Evolutionary conservation across 2,888 invertebrate genomes (phyloP), one percentile per base, ranked within the genome.

Genomic region (Agrochola lychnidis): DNA sequence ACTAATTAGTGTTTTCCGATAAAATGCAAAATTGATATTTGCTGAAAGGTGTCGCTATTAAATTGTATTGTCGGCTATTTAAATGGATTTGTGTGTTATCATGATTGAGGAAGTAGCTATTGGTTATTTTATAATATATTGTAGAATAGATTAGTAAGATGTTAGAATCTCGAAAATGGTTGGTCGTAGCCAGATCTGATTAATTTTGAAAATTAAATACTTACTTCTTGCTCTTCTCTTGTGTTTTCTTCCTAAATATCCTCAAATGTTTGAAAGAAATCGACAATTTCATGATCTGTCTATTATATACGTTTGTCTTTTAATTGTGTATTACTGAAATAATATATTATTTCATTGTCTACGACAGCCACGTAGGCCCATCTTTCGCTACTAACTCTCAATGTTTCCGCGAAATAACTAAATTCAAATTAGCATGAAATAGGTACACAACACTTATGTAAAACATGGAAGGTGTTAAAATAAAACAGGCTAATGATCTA

Each of bases 1-100:
- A 73, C 25, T 77, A 82, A 83, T 86, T 87, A 88, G 61, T 83
- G 84, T 83, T 83, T 73, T 45, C 51, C 62, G 79, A 87, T 84
- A 79, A 80, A 78, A 74, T 70, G 22, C 53, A 45, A 87, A 87
- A 84, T 88, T 73, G 80, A 74, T 73, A 87, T 82, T 80, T 70
- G 73, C 48, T 22, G 40, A 70, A 73, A 64, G 75, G 42, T 81
- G 71, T 86, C 56, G 67, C 61, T 71, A 81, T 79, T 84, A 86
- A 88, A 88, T 86, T 64, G 57, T 79, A 48, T 75, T 85, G 72
- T 78, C 67, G 40, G 71, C 22, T 75, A 82, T 83, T 82, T 83
- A 83, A 74, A 74, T 61, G 72, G 70, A 71, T 84, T 75, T 77
- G 48, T 71, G 12, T 66, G 59, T 81, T 82, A 76, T 72, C 82